A percentile compares a stretch with the other conserved stretches of the same genome.
Conservation (phyloP, 2,797 vertebrate species). For the Bradypodion ventrale region DNA sequence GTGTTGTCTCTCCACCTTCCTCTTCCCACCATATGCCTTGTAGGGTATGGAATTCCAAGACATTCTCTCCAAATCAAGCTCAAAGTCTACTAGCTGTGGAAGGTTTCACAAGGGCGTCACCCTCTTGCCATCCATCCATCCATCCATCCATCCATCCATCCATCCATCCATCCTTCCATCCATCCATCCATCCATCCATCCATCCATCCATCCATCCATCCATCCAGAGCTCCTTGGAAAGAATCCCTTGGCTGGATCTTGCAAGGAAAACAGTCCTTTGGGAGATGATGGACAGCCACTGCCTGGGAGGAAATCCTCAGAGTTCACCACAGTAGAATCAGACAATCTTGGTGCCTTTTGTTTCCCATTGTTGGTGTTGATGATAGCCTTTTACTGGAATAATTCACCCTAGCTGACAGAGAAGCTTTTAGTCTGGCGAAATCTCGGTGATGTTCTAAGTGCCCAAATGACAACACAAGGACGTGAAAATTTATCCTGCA, state of each 20-base stretch:
- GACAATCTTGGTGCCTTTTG: conserved; percentile 45
- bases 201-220: too few relatives aligned
- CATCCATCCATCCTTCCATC: too few relatives aligned
- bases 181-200: too few relatives aligned
- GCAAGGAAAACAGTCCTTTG: neutral
- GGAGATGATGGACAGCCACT: neutral
- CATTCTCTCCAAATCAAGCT: too few relatives aligned
- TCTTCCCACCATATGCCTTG: too few relatives aligned
- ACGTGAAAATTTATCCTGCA: conserved; percentile 60
- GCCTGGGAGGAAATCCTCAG: neutral
- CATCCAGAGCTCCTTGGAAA: neutral
- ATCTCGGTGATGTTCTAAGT: conserved; percentile 69
- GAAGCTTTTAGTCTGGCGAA: conserved; percentile 67
- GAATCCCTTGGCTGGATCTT: too few relatives aligned
- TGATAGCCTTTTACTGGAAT: conserved; percentile 70
- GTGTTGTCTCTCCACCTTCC: too few relatives aligned
- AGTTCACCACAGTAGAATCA: neutral
- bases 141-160: too few relatives aligned
- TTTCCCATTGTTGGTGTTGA: conserved; percentile 43
- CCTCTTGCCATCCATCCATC: too few relatives aligned
- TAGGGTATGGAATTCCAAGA: too few relatives aligned
- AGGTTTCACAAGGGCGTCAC: too few relatives aligned
- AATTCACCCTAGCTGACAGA: conserved; percentile 70
- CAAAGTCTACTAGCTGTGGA: too few relatives aligned
- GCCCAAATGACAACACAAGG: conserved; percentile 73